A percentile compares a stretch with the other conserved stretches of the same genome.
phyloP scores from a whole-genome alignment of 2,113 vertebrate species.

The Poicephalus gulielmi region DNA sequence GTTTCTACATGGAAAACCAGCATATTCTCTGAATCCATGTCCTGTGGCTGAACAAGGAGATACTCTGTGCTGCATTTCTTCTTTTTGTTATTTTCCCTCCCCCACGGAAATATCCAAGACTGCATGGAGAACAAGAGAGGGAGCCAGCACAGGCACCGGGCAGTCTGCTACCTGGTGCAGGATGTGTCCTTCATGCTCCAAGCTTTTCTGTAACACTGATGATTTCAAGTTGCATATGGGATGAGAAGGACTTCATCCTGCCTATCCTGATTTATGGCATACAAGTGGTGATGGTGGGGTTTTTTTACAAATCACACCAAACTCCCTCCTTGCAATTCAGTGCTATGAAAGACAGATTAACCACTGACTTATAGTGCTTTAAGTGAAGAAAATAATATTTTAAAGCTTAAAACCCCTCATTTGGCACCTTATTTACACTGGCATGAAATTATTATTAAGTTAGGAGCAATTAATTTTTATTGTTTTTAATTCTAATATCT shows the following conservation, averaged over 20 bases:
- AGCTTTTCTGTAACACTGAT: neutral
- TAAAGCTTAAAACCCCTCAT: neutral
- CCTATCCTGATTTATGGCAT: neutral
- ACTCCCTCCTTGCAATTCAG: neutral
- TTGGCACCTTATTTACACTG: neutral
- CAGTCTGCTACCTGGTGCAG: neutral
- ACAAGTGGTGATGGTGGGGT: neutral
- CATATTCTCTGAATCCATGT: neutral
- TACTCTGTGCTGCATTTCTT: neutral
- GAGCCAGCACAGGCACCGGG: neutral
- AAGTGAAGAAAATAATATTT: neutral
- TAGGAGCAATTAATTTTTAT: neutral
- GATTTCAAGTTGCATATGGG: neutral
- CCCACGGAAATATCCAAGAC: neutral
- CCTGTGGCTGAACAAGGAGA: neutral
- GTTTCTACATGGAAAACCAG: neutral
- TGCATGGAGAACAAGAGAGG: neutral
- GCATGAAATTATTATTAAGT: neutral
- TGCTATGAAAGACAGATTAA: neutral
- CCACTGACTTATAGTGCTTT: neutral
- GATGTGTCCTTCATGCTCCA: neutral
- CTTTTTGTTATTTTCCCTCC: neutral
- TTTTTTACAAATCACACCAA: neutral
- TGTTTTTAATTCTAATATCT: neutral
- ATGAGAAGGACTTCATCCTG: neutral